These are phyloP conservation scores for Oxyteleia sp. DNA, from an alignment of 2,888 invertebrate genomes.

Conservation along the genomic window DNA sequence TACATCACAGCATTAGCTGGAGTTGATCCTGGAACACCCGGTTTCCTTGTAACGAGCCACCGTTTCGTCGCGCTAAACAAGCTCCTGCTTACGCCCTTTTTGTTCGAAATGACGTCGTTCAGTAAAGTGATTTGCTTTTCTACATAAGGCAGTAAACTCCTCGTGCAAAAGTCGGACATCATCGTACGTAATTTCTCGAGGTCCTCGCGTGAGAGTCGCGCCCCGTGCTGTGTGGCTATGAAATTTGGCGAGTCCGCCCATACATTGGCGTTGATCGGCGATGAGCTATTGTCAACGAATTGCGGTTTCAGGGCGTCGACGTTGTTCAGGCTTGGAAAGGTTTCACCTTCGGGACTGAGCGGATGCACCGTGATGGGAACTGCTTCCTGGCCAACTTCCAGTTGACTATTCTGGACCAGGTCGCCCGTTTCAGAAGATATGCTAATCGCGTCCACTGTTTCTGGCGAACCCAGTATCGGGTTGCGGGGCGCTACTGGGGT, in stretches of 20 bases:
- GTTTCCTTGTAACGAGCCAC: constrained; percentile 97
- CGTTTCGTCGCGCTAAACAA: constrained; percentile 97
- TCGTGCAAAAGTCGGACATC: constrained; percentile 95
- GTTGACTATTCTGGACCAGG: constrained; percentile 77
- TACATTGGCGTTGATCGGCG: constrained; percentile 88
- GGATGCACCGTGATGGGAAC: constrained; percentile 90
- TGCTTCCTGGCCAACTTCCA: constrained; percentile 89
- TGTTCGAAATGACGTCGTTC: constrained; percentile 93
- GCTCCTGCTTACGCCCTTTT: constrained; percentile 97
- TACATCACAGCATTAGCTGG: constrained; percentile 95
- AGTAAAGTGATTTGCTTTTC: constrained; percentile 95
- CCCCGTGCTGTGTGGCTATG: constrained; percentile 90
- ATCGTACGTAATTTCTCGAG: constrained; percentile 95
- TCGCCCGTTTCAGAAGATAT: constrained; percentile 83
- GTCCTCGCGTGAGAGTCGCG: constrained; percentile 93
- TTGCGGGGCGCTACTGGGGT: constrained; percentile 84
- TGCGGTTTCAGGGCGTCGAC: constrained; percentile 64
- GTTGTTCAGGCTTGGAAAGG: constrained; percentile 73
- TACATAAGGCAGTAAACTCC: constrained; percentile 96
- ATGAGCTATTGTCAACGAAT: constrained; percentile 68
- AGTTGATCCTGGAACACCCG: constrained; percentile 90
- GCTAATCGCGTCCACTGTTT: constrained; percentile 81
- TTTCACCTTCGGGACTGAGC: constrained; percentile 91
- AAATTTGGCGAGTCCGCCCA: constrained; percentile 89
- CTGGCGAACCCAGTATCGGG: constrained; percentile 81